These are phyloP conservation scores for Melikaiella ostensackeni DNA, from an alignment of 2,888 invertebrate species.

Conservation along the genomic window DNA sequence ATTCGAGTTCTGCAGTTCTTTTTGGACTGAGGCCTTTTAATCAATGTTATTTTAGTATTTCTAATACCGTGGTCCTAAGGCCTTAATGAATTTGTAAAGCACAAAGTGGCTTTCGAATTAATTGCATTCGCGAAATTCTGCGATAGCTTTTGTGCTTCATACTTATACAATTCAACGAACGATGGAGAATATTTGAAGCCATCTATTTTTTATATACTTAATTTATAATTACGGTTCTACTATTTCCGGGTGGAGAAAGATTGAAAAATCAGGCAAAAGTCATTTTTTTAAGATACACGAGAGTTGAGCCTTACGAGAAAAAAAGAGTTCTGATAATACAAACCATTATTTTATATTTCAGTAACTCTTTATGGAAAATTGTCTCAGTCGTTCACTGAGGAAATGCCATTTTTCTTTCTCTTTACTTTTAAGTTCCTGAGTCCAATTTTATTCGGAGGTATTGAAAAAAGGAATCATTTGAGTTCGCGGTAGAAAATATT, in stretches of 20 bases:
- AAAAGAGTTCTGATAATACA: not conserved
- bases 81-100: constrained; percentile 5
- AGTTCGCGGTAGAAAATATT: not conserved
- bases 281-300: not conserved
- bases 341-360: not conserved
- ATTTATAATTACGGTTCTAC: constrained; percentile 19
- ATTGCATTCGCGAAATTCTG: constrained; percentile 4
- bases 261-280: not conserved
- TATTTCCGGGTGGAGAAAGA: not conserved
- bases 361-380: not conserved
- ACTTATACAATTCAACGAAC: constrained; percentile 18
- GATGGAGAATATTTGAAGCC: constrained; percentile 9
- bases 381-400: not conserved
- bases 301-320: not conserved
- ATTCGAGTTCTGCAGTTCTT: not conserved
- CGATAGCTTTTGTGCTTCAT: constrained; percentile 6
- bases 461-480: not conserved
- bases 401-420: not conserved
- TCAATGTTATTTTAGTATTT: not conserved
- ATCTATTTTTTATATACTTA: constrained; percentile 32
- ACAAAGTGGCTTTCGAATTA: not conserved
- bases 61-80: constrained; percentile 8
- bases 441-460: not conserved
- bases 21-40: not conserved
- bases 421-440: not conserved